Conservation (phyloP, 2,113 vertebrate species). For the Natator depressus region DNA sequence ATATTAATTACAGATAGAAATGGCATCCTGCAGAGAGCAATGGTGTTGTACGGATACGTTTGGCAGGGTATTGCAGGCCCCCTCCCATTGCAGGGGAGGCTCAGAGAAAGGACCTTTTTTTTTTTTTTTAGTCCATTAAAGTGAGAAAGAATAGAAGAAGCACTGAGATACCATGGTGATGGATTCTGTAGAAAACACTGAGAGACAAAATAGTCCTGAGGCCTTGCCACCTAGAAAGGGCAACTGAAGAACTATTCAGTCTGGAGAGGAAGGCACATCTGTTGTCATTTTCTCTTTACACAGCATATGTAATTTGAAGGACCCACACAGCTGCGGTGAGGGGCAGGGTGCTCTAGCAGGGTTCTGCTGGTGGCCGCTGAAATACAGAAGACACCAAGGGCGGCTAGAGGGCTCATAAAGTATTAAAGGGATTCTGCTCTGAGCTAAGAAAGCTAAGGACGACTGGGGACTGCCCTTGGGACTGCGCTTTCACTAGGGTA, state of each 20-base stretch:
- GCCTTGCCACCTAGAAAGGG: background rate
- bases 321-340: background rate
- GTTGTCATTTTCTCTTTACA: background rate
- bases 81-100: background rate
- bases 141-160: background rate
- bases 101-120: fast-evolving
- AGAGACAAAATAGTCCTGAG: background rate
- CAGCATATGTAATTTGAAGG: background rate
- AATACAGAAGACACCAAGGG: background rate
- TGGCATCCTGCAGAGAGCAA: background rate
- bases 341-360: background rate
- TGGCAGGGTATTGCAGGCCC: fast-evolving
- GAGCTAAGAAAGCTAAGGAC: background rate
- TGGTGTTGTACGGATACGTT: background rate
- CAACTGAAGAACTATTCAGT: background rate
- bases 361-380: background rate
- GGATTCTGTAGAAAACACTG: background rate
- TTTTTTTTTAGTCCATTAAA: background rate
- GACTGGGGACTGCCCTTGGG: background rate
- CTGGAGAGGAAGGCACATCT: background rate
- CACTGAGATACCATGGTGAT: background rate
- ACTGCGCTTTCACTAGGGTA: background rate
- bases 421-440: background rate
- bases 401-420: background rate
- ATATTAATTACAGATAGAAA: constrained; percentile 47